Evolutionary conservation across 1,140 invertebrate genomes (phyloP).

Genomic region (Drosophila santomea): DNA sequence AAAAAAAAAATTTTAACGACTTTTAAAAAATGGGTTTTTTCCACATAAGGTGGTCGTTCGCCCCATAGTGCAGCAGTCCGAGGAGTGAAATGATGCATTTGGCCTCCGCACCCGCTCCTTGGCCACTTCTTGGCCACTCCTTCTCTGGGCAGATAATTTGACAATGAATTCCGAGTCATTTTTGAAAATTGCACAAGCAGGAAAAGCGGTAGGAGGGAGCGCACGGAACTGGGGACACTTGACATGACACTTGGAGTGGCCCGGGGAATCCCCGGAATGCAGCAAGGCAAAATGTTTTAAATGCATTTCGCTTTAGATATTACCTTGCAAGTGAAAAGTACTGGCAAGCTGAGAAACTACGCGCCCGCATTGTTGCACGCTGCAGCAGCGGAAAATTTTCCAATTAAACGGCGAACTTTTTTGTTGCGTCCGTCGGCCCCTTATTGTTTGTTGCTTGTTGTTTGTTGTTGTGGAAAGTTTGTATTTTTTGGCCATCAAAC

Average conservation of each 20-base stretch:
- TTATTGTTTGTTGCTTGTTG: slow-evolving; percentile 17
- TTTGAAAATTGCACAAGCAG: slow-evolving; percentile 74
- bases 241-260: slow-evolving; percentile 59
- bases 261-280: slow-evolving; percentile 36
- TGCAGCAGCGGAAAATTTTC: slow-evolving; percentile 72
- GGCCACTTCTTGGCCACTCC: not conserved
- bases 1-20: no score
- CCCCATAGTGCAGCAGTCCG: no score
- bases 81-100: slow-evolving; percentile 34
- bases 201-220: not conserved
- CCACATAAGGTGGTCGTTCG: no score
- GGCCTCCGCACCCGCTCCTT: not conserved
- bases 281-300: slow-evolving; percentile 57
- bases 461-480: slow-evolving; percentile 44
- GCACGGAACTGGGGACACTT: slow-evolving; percentile 32
- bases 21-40: no score
- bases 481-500: slow-evolving; percentile 66
- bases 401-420: slow-evolving; percentile 71
- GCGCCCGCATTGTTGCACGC: slow-evolving; percentile 42
- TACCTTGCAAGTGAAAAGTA: slow-evolving; percentile 39
- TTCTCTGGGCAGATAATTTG: slow-evolving; percentile 61
- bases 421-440: not conserved
- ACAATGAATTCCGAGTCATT: slow-evolving; percentile 80
- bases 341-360: slow-evolving; percentile 31
- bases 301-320: slow-evolving; percentile 62